Percentiles rank a stretch among this genome's conserved stretches.
These are phyloP conservation scores for Microcebus ravelobensis DNA, from an alignment of 2,113 vertebrate species.

Conservation along the genomic window DNA sequence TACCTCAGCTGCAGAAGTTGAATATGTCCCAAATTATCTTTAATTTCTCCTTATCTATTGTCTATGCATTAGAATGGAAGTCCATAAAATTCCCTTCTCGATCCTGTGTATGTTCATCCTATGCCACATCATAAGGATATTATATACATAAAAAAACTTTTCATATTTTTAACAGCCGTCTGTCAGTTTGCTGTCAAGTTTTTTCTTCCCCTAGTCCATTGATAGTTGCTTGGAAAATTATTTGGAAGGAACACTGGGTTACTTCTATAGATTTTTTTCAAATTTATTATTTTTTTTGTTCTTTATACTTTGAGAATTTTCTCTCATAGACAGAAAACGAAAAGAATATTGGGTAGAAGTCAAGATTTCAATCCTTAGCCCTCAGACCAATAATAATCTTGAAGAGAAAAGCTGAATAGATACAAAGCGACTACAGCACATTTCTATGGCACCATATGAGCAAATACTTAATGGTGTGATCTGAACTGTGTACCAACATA, in stretches of 20 bases:
- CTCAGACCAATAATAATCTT: constrained; percentile 34
- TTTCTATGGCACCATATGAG: constrained; percentile 40
- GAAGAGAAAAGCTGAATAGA: constrained; percentile 38
- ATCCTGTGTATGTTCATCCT: not conserved
- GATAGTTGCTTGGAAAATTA: constrained; percentile 49
- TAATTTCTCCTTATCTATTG: constrained; percentile 8
- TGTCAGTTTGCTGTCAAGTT: constrained; percentile 37
- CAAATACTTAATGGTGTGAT: constrained; percentile 14
- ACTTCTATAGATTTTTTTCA: constrained; percentile 30
- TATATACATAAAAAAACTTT: not conserved
- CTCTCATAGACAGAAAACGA: constrained; percentile 44
- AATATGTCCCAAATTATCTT: not conserved
- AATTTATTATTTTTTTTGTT: constrained; percentile 1
- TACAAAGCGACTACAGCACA: not conserved
- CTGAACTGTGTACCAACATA: constrained; percentile 14
- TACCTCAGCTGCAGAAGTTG: not conserved
- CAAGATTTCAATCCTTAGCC: constrained; percentile 29
- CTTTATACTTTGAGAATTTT: constrained; percentile 50
- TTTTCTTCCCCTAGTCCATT: constrained; percentile 42
- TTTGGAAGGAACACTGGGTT: constrained; percentile 51
- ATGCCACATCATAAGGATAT: not conserved
- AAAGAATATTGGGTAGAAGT: constrained; percentile 18
- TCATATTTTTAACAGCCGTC: constrained; percentile 35
- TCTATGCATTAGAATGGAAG: not conserved
- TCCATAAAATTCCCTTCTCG: constrained; percentile 14